Conservation (phyloP, 2,797 vertebrate species). For the Chelon labrosus region DNA sequence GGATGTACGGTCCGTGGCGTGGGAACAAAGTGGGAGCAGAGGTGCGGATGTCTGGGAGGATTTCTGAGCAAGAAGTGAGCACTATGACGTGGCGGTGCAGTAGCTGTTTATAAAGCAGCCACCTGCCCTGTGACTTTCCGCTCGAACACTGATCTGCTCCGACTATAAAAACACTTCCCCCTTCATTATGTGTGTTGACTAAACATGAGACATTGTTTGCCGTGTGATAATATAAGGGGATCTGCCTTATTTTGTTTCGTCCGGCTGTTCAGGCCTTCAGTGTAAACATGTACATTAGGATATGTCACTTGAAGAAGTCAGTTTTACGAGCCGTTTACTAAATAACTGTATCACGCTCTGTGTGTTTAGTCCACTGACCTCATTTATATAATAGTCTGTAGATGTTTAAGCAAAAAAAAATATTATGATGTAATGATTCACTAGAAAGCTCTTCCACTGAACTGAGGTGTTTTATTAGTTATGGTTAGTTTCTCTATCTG, state of each 20-base stretch:
- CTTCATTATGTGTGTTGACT: constrained; percentile 38
- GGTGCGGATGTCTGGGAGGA: constrained; percentile 37
- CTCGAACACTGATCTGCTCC: constrained; percentile 33
- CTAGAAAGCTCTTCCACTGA: constrained; percentile 1
- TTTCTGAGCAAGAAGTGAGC: constrained; percentile 41
- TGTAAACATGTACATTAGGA: neutral
- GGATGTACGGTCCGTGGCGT: neutral
- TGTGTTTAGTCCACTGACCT: neutral
- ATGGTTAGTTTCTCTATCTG: neutral
- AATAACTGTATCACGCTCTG: neutral
- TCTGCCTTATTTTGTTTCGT: neutral
- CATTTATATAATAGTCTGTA: neutral
- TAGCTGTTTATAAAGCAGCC: constrained; percentile 48
- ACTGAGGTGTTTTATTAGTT: neutral
- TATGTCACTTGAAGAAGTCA: too few relatives aligned
- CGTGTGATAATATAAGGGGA: neutral
- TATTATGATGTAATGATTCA: neutral
- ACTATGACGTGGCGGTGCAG: constrained; percentile 27
- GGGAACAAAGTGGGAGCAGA: constrained; percentile 17
- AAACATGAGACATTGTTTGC: constrained; percentile 22
- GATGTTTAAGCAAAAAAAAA: neutral
- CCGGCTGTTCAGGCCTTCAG: neutral
- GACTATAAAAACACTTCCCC: constrained; percentile 24
- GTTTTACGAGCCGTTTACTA: too few relatives aligned
- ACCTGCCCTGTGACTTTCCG: constrained; percentile 49